Conservation (phyloP, 2,888 invertebrate genomes). For the Gandaritis pyraliata region DNA sequence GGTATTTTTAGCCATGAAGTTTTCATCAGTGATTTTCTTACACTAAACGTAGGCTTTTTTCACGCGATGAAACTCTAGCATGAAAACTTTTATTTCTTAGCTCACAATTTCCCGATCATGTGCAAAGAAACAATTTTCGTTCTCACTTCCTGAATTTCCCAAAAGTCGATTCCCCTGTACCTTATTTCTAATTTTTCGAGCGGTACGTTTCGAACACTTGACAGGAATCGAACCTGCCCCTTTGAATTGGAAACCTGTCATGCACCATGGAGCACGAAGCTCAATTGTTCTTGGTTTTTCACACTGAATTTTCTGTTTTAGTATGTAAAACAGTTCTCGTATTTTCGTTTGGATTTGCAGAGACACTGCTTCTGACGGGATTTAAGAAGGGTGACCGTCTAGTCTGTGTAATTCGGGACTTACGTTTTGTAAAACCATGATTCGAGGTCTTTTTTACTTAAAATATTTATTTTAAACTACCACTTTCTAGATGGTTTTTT, state of each 20-base stretch:
- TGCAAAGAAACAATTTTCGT: too few species aligned
- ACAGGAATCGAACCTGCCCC: slow-evolving; percentile 54
- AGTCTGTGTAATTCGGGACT: slow-evolving; percentile 27
- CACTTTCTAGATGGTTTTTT: too few species aligned
- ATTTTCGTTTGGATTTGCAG: slow-evolving; percentile 71
- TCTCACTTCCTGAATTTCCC: not conserved
- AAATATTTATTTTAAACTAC: too few species aligned
- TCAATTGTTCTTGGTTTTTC: slow-evolving; percentile 58
- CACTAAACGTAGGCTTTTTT: too few species aligned
- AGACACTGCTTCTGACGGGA: slow-evolving; percentile 75
- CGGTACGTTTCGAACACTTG: slow-evolving; percentile 22
- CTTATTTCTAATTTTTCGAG: slow-evolving; percentile 13
- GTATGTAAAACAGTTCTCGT: slow-evolving; percentile 79
- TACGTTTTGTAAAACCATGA: not conserved
- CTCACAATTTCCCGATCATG: too few species aligned
- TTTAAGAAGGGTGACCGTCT: slow-evolving; percentile 60
- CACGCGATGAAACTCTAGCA: too few species aligned
- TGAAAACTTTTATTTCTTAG: too few species aligned
- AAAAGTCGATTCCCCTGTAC: slow-evolving; percentile 5
- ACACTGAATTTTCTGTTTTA: slow-evolving; percentile 71
- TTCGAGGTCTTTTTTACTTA: too few species aligned
- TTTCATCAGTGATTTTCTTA: too few species aligned
- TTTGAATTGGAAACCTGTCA: slow-evolving; percentile 71
- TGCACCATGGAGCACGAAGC: slow-evolving; percentile 48
- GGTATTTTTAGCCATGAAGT: too few species aligned